Evolutionary conservation across 1,140 invertebrate species (phyloP), one percentile per base, ranked within the genome.

Genomic region (Drosophila teissieri): DNA sequence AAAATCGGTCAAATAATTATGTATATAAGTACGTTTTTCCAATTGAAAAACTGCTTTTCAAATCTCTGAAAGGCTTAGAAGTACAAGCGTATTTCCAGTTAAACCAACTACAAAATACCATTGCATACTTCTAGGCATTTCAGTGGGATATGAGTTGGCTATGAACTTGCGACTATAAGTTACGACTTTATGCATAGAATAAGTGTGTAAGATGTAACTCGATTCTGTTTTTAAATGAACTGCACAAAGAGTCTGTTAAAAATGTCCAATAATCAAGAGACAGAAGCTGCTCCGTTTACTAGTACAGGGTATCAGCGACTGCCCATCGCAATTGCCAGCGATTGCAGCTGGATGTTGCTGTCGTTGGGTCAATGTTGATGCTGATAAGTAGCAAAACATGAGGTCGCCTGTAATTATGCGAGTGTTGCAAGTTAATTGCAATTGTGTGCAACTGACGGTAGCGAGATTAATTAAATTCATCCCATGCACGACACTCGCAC

Each of bases 341-440:
- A 40, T 24, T 65, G 46, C 40, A 36, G 44, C 46, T 58, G 53
- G 45, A 11, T 51, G 27, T 44, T 53, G 53, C 40, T 64, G 53
- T 56, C 72, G 57, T 49, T 80, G 68, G 73, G 80, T 82, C 81
- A 90, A 85, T 90, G 86, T 90, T 90, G 86, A 86, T 90, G 86
- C 86, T 90, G 86, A 90, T 90, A 90, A 88, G 88, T 90, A 91
- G 88, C 82, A 90, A 90, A 91, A 91, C 88, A 91, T 91, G 88
- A 91, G 83, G 88, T 91, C 83, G 80, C 75, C 77, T 84, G 83
- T 91, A 91, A 91, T 91, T 91, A 88, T 90, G 89, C 80, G 81
- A 91, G 83, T 90, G 90, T 91, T 91, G 90, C 90, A 90, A 91
- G 84, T 91, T 91, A 91, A 91, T 91, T 90, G 85, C 85, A 88